Evolutionary conservation across 2,888 invertebrate genomes (phyloP).

Genomic region (Idaea dimidiata): DNA sequence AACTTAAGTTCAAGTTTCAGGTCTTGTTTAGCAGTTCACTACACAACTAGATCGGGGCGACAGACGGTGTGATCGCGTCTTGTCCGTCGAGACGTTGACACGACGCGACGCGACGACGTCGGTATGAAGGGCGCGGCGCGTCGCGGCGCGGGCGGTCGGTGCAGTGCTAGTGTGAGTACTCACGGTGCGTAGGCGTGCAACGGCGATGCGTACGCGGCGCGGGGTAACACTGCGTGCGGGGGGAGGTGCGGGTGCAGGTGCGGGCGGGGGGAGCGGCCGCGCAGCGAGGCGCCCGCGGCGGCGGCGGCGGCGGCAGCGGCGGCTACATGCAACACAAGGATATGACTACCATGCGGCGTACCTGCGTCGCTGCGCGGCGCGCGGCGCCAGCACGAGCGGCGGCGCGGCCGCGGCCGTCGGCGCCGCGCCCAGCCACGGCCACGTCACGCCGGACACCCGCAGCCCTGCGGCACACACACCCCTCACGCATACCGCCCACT

Average conservation of each 20-base stretch:
- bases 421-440: constrained; percentile 87
- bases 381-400: constrained; percentile 87
- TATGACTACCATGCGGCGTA: constrained; percentile 61
- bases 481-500: constrained; percentile 49
- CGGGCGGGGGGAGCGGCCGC: constrained; percentile 84
- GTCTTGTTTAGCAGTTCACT: no score
- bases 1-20: no score
- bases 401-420: constrained; percentile 82
- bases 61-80: no score
- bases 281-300: constrained; percentile 85
- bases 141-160: constrained; percentile 12
- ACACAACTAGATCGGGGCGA: no score
- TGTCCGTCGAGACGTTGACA: no score
- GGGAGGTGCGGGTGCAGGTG: constrained; percentile 70
- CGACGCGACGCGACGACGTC: no score
- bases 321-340: constrained; percentile 82
- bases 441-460: constrained; percentile 88
- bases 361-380: constrained; percentile 88
- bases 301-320: no score
- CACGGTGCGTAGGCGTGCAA: constrained; percentile 95
- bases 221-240: constrained; percentile 86
- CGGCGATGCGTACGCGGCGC: constrained; percentile 88
- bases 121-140: no score
- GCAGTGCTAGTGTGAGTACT: constrained; percentile 81
- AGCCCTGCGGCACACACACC: constrained; percentile 82